Conservation (phyloP, 1,140 invertebrate genomes). For the Bicyclus anynana region DNA sequence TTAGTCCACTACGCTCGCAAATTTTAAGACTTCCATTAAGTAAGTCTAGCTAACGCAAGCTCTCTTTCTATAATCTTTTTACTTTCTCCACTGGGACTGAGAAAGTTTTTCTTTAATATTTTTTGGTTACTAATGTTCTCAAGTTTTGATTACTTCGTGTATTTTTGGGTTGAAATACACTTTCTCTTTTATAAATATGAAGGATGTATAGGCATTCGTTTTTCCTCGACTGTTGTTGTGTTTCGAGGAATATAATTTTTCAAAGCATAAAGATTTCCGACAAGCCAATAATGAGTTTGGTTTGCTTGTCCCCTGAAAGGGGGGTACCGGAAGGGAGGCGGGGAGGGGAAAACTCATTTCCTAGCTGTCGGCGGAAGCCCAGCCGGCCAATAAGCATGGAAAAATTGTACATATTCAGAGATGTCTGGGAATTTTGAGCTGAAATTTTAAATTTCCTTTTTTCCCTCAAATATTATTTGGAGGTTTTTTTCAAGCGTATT, state of each 20-base stretch:
- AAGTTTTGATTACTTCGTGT: neutral
- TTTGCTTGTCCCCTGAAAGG: constrained; percentile 42
- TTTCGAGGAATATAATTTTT: constrained; percentile 16
- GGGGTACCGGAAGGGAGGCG: constrained; percentile 8
- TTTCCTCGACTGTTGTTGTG: neutral
- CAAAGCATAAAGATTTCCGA: constrained; percentile 32
- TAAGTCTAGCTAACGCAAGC: no score
- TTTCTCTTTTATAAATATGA: neutral
- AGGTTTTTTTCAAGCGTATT: neutral
- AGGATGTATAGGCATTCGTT: neutral
- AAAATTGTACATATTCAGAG: constrained; percentile 59
- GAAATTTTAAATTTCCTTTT: constrained; percentile 49
- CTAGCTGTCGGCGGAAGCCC: constrained; percentile 54
- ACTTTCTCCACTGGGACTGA: no score
- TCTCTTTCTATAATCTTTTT: no score
- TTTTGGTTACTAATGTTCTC: neutral
- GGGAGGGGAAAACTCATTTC: constrained; percentile 64
- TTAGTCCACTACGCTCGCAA: no score
- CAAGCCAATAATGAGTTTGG: constrained; percentile 61
- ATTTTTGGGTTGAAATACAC: neutral
- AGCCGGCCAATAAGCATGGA: constrained; percentile 59
- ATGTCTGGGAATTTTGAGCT: constrained; percentile 43
- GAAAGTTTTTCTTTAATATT: neutral
- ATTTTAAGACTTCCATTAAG: no score
- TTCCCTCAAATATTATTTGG: constrained; percentile 22